These are phyloP conservation scores for Parnassius mnemosyne DNA, from an alignment of 2,888 invertebrate species.

Conservation along the genomic window DNA sequence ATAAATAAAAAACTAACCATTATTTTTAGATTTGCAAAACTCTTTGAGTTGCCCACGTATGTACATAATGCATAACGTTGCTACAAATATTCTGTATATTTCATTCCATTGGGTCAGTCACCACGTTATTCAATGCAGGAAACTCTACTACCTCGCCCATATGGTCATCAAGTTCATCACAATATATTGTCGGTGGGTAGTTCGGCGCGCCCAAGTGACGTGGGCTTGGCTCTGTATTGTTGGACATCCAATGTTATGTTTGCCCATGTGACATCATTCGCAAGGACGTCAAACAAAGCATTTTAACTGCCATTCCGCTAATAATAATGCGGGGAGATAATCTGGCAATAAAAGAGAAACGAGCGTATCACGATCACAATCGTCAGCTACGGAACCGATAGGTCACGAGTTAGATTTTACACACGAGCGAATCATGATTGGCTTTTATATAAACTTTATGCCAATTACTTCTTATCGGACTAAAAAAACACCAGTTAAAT, in stretches of 20 bases:
- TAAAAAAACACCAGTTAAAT: slow-evolving; percentile 30
- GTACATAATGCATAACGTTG: no score
- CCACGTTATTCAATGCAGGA: slow-evolving; percentile 5
- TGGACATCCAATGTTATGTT: slow-evolving; percentile 47
- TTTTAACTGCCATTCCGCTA: slow-evolving; percentile 40
- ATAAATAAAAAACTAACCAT: no score
- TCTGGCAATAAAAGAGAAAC: slow-evolving; percentile 33
- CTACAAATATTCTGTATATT: neutral
- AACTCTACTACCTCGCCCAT: slow-evolving; percentile 27
- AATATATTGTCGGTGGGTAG: slow-evolving; percentile 43
- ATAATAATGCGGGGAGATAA: slow-evolving; percentile 40
- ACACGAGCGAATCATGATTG: slow-evolving; percentile 16
- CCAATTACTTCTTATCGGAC: slow-evolving; percentile 23
- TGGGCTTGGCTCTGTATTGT: slow-evolving; percentile 55
- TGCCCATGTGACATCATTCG: slow-evolving; percentile 49
- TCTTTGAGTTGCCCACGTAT: no score
- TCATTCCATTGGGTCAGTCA: neutral
- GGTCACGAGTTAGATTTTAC: slow-evolving; percentile 22
- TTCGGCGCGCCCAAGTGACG: slow-evolving; percentile 60
- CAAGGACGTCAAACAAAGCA: slow-evolving; percentile 52
- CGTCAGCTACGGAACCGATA: slow-evolving; percentile 20
- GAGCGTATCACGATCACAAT: slow-evolving; percentile 19
- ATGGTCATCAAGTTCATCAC: slow-evolving; percentile 32
- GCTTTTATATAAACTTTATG: slow-evolving; percentile 26
- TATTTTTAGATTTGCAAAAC: no score